A percentile compares a stretch with the other conserved stretches of the same genome.
phyloP scores from a whole-genome alignment of 2,113 vertebrate genomes.

The Macheiramphus alcinus region DNA sequence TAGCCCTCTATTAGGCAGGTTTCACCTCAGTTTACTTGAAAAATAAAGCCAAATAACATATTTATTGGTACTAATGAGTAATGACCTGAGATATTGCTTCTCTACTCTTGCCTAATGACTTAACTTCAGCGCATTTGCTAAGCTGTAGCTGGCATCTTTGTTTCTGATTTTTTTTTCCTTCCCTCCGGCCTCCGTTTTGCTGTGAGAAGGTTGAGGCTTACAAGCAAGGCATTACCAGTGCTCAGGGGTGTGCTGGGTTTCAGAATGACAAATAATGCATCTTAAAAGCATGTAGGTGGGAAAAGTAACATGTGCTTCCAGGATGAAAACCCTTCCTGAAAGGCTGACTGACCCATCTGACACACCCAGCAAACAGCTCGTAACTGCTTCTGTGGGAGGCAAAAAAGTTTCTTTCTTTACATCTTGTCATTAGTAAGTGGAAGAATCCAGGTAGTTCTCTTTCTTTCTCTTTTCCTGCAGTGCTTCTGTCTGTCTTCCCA shows the following conservation, averaged over 20 bases:
- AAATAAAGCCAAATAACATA: constrained; percentile 26
- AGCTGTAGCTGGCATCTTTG: background rate
- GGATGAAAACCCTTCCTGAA: background rate
- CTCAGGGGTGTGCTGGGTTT: background rate
- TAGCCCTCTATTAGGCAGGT: background rate
- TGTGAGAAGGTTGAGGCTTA: background rate
- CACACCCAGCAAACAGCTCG: background rate
- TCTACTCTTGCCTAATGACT: constrained; percentile 19
- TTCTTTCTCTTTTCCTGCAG: background rate
- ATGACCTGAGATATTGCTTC: constrained; percentile 30
- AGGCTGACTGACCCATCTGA: background rate
- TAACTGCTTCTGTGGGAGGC: background rate
- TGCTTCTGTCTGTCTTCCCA: background rate
- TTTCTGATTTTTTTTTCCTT: background rate
- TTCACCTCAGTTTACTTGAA: constrained; percentile 10
- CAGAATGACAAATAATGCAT: background rate
- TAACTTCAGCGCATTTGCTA: background rate
- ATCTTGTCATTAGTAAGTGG: background rate
- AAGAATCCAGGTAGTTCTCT: background rate
- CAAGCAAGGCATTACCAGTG: background rate
- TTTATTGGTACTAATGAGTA: constrained; percentile 50
- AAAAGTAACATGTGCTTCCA: background rate
- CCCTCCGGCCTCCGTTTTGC: background rate
- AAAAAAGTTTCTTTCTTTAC: background rate
- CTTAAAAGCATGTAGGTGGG: background rate